Conservation (phyloP, 2,113 vertebrate genomes). For the Phylloscopus whistleri region DNA sequence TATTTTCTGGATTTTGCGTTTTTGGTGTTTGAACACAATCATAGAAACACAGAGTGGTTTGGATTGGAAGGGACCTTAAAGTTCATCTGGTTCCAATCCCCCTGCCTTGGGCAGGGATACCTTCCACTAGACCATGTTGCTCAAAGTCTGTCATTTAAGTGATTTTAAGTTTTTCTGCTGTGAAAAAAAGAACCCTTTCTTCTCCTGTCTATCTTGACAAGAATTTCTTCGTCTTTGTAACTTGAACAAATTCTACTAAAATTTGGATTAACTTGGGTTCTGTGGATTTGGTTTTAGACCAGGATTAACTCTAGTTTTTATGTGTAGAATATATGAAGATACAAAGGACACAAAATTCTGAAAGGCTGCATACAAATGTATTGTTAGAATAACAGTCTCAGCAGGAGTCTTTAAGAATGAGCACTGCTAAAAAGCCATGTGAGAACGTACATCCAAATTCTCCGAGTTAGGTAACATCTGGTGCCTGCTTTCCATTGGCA, state of each 20-base stretch:
- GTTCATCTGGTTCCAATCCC: not conserved
- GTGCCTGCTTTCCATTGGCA: slow-evolving; percentile 17
- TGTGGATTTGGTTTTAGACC: not conserved
- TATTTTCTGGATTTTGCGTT: not conserved
- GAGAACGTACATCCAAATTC: not conserved
- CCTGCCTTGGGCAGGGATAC: not conserved
- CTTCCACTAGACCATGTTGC: not conserved
- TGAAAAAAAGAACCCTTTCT: not conserved
- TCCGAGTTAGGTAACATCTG: slow-evolving; percentile 20
- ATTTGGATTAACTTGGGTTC: not conserved
- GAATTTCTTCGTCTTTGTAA: not conserved
- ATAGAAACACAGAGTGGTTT: not conserved
- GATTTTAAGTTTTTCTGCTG: not conserved
- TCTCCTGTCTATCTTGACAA: not conserved
- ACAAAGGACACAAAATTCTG: not conserved
- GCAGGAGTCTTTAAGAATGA: not conserved
- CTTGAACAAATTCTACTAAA: not conserved
- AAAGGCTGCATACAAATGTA: not conserved
- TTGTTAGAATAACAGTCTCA: not conserved
- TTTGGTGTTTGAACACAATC: not conserved
- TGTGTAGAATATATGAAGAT: not conserved
- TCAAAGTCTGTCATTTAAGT: not conserved
- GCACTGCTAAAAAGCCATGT: not conserved
- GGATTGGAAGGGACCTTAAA: not conserved
- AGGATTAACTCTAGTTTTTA: not conserved